Evolutionary conservation across 2,888 invertebrate genomes (phyloP).

Genomic region (Heliconius erato): DNA sequence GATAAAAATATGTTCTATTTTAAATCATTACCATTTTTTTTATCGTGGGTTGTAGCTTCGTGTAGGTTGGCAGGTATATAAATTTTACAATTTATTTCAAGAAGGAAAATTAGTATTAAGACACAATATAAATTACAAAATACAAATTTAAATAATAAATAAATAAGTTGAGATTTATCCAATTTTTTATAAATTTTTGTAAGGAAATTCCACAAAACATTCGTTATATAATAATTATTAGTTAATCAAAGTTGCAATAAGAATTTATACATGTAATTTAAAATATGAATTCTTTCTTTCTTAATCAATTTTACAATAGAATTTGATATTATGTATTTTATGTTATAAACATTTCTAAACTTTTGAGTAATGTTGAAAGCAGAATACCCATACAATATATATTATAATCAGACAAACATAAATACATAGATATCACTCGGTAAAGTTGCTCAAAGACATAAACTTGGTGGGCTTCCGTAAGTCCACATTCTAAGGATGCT

Average conservation of each 20-base stretch:
- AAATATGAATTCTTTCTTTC: no score
- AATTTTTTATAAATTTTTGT: neutral
- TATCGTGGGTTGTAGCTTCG: no score
- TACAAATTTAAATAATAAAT: neutral
- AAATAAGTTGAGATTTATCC: neutral
- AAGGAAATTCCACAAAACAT: neutral
- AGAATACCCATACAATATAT: constrained; percentile 1
- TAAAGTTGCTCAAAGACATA: constrained; percentile 40
- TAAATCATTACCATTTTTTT: no score
- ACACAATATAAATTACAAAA: no score
- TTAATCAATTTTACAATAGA: neutral
- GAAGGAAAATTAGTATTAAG: no score
- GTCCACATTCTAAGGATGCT: constrained; percentile 45
- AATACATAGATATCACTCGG: constrained; percentile 28
- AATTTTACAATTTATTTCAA: neutral
- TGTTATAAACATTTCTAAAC: neutral
- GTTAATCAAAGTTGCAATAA: neutral
- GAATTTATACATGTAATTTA: no score
- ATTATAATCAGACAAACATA: constrained; percentile 2
- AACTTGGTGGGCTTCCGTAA: constrained; percentile 43
- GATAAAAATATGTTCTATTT: neutral
- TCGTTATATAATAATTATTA: neutral
- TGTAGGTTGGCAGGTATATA: no score
- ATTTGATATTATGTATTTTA: neutral
- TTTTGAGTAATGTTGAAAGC: neutral